phyloP scores from a whole-genome alignment of 2,113 vertebrate species.

The Odontophorus gujanensis region DNA sequence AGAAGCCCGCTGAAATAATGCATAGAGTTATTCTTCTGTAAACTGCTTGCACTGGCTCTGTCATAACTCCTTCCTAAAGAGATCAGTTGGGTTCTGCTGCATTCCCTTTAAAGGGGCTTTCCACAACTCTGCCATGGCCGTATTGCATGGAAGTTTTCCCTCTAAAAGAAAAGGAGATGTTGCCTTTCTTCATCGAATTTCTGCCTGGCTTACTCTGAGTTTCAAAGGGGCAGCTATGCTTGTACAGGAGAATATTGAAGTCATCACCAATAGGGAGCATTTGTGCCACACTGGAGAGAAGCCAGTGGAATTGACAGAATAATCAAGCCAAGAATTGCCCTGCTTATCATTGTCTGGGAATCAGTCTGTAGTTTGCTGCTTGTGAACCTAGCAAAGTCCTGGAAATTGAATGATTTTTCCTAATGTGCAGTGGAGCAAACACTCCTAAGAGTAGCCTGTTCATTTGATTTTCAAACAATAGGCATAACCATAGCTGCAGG shows the following conservation, averaged over 20 bases:
- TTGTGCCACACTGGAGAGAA: not conserved
- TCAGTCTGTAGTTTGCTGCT: not conserved
- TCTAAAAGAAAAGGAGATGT: not conserved
- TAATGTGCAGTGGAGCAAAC: slow-evolving; percentile 46
- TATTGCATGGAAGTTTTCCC: not conserved
- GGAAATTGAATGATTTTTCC: slow-evolving; percentile 41
- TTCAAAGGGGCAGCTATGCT: not conserved
- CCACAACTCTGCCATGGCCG: not conserved
- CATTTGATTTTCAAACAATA: slow-evolving; percentile 53
- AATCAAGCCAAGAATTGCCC: not conserved
- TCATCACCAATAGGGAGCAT: not conserved
- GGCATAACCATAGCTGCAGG: not conserved
- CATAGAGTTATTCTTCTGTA: not conserved
- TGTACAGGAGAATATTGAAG: not conserved
- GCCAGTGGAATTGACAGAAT: not conserved
- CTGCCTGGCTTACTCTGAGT: not conserved
- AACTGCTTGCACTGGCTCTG: not conserved
- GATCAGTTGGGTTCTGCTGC: not conserved
- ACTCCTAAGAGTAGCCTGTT: slow-evolving; percentile 59
- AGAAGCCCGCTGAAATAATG: not conserved
- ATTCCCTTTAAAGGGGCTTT: not conserved
- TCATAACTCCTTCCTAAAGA: not conserved
- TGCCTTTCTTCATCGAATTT: not conserved
- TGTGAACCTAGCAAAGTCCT: slow-evolving; percentile 22
- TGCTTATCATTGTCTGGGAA: not conserved